These are phyloP conservation scores for Rhizoglyphus robini DNA, from an alignment of 1,140 invertebrate genomes.

Conservation along the genomic window DNA sequence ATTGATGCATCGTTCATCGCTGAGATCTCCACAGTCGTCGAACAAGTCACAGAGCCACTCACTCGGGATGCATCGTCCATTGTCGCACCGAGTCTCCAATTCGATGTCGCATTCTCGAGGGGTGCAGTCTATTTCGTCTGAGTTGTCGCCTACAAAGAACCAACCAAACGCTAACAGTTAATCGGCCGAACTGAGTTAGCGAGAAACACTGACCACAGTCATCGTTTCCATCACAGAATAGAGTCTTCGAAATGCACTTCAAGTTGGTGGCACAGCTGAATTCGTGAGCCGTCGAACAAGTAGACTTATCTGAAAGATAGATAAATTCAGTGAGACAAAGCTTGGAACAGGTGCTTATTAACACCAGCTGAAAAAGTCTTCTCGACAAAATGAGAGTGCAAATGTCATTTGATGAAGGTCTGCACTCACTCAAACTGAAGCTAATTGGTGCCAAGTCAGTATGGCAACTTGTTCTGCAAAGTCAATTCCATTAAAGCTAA, in stretches of 20 bases:
- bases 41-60: conserved; percentile 37
- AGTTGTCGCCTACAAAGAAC: conserved; percentile 48
- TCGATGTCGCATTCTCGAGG: conserved; percentile 36
- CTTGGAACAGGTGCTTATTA: no score
- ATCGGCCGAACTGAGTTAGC: no score
- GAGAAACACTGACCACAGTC: conserved; percentile 41
- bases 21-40: conserved; percentile 34
- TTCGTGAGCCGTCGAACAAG: not conserved
- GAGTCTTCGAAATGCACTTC: not conserved
- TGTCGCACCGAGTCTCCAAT: conserved; percentile 34
- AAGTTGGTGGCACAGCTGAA: not conserved
- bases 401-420: no score
- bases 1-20: conserved; percentile 38
- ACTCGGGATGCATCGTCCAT: conserved; percentile 35
- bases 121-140: conserved; percentile 72
- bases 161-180: not conserved
- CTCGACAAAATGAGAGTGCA: no score
- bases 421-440: no score
- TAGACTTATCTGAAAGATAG: not conserved
- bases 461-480: no score
- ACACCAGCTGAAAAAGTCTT: no score
- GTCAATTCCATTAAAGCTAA: no score
- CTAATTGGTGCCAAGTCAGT: no score
- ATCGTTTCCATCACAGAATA: conserved; percentile 49
- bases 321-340: no score